A percentile compares a stretch with the other conserved stretches of the same genome.
Evolutionary conservation across 2,888 invertebrate species (phyloP).

Genomic region (Papilio demoleus): DNA sequence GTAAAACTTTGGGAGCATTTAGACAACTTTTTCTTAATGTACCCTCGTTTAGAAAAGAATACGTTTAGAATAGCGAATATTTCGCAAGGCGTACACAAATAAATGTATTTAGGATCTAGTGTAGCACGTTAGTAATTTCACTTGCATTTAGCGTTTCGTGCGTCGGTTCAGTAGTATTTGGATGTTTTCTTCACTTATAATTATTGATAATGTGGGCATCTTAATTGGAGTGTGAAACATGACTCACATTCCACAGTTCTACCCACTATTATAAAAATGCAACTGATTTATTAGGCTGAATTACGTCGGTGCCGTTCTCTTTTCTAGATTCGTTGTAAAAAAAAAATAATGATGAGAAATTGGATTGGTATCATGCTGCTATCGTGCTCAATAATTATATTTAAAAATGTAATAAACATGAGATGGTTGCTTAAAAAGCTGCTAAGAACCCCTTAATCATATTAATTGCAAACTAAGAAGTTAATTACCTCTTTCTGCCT

Average conservation of each 20-base stretch:
- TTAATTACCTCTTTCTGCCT: too few species aligned
- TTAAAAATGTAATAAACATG: too few species aligned
- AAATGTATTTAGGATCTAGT: slow-evolving; percentile 46
- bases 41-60: slow-evolving; percentile 61
- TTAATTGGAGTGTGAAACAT: slow-evolving; percentile 82
- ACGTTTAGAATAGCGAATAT: slow-evolving; percentile 39
- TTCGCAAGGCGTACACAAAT: slow-evolving; percentile 42
- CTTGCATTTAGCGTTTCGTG: slow-evolving; percentile 71
- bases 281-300: slow-evolving; percentile 60
- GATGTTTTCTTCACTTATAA: slow-evolving; percentile 71
- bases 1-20: slow-evolving; percentile 37
- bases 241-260: slow-evolving; percentile 69
- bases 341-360: slow-evolving; percentile 21
- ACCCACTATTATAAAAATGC: slow-evolving; percentile 73
- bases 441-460: too few species aligned
- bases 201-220: slow-evolving; percentile 77
- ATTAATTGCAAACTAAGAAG: too few species aligned
- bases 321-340: slow-evolving; percentile 44
- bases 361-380: neutral
- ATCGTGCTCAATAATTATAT: neutral
- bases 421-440: too few species aligned
- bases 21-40: slow-evolving; percentile 55
- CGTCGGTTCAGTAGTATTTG: slow-evolving; percentile 70
- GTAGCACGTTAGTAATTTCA: slow-evolving; percentile 60
- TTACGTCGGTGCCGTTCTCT: slow-evolving; percentile 41